Evolutionary conservation across 1,140 invertebrate species (phyloP).

Genomic region (Drosophila bipectinata): DNA sequence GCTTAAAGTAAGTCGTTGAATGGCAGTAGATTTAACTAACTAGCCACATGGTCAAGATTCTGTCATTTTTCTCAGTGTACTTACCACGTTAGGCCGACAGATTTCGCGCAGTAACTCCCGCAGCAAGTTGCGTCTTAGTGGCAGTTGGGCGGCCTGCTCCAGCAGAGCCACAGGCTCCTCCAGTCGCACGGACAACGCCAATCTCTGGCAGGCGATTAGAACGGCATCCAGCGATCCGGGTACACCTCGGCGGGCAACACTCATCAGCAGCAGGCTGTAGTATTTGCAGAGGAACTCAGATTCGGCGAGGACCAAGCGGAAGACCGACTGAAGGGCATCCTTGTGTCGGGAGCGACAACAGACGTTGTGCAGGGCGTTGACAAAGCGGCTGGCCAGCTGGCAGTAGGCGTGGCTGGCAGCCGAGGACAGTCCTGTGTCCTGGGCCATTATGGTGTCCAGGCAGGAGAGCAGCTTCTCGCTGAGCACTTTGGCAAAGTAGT

Average conservation of each 20-base stretch:
- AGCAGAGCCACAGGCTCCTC: constrained; percentile 65
- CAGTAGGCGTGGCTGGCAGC: constrained; percentile 50
- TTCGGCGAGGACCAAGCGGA: constrained; percentile 76
- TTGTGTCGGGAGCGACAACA: constrained; percentile 78
- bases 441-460: constrained; percentile 44
- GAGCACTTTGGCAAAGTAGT: constrained; percentile 83
- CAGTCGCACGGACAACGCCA: constrained; percentile 69
- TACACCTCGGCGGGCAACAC: constrained; percentile 34
- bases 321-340: constrained; percentile 79
- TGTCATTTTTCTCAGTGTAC: constrained; percentile 19
- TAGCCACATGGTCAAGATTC: not conserved
- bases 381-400: constrained; percentile 69
- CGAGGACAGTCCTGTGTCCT: constrained; percentile 3
- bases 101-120: constrained; percentile 63
- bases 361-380: constrained; percentile 72
- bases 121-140: constrained; percentile 59
- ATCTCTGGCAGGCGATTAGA: constrained; percentile 61
- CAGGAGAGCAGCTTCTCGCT: constrained; percentile 75
- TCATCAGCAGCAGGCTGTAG: constrained; percentile 75
- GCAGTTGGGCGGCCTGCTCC: constrained; percentile 57
- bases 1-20: constrained; percentile 42
- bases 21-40: no score
- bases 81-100: constrained; percentile 57
- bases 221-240: constrained; percentile 49
- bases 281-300: constrained; percentile 81